phyloP scores from a whole-genome alignment of 2,113 vertebrate species.

The Mugil cephalus region DNA sequence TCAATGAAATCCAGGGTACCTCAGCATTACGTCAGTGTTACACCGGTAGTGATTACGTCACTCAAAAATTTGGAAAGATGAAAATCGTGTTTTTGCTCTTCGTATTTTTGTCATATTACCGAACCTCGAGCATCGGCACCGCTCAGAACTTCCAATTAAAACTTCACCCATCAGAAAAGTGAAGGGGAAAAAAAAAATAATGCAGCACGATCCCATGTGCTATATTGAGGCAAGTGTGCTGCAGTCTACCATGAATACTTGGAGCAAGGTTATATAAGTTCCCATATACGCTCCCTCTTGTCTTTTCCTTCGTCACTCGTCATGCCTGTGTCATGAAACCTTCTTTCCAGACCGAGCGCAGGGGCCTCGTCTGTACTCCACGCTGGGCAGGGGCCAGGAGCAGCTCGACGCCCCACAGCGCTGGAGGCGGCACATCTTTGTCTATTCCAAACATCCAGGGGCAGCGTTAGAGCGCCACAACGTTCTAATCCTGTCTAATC shows the following conservation, averaged over 20 bases:
- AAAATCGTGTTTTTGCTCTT: too few species aligned
- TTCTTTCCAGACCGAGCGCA: conserved; percentile 24
- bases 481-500: conserved; percentile 84
- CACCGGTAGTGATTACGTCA: conserved; percentile 70
- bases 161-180: not conserved
- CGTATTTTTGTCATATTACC: not conserved
- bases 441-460: conserved; percentile 65
- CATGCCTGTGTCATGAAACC: conserved; percentile 40
- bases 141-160: conserved; percentile 22
- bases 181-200: not conserved
- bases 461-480: conserved; percentile 64
- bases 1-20: conserved; percentile 44
- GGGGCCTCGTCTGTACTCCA: conserved; percentile 43
- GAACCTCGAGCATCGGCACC: not conserved
- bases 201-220: conserved; percentile 31
- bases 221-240: conserved; percentile 30
- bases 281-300: conserved; percentile 16
- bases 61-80: conserved; percentile 41
- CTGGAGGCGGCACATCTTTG: conserved; percentile 65
- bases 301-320: not conserved
- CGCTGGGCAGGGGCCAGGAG: conserved; percentile 59
- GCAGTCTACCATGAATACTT: conserved; percentile 46
- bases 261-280: conserved; percentile 55
- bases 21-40: conserved; percentile 76
- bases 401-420: conserved; percentile 46